phyloP scores from a whole-genome alignment of 2,797 vertebrate species.

The Tangara arthus region DNA sequence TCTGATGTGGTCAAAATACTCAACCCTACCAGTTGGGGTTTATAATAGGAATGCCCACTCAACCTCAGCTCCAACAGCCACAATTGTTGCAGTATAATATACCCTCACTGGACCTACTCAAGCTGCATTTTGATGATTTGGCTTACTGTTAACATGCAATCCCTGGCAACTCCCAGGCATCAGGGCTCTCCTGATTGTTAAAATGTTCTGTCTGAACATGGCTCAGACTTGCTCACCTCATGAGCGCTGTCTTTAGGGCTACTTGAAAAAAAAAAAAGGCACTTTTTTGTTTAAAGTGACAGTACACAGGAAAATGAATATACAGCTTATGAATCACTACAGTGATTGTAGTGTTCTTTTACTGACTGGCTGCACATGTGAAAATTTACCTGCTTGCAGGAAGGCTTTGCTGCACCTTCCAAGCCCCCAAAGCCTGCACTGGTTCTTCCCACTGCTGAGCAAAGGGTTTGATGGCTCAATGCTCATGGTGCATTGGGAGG shows the following conservation, averaged over 20 bases:
- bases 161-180: not conserved
- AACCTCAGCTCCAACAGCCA: constrained; percentile 20
- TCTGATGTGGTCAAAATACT: constrained; percentile 29
- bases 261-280: not conserved
- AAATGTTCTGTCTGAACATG: constrained; percentile 18
- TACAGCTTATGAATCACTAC: constrained; percentile 8
- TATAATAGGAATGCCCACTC: constrained; percentile 45
- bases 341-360: constrained; percentile 13
- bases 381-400: not conserved
- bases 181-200: constrained; percentile 24
- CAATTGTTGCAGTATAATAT: not conserved
- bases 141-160: constrained; percentile 5
- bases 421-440: not conserved
- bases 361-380: constrained; percentile 8
- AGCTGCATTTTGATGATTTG: constrained; percentile 39
- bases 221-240: not conserved
- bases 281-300: constrained; percentile 28
- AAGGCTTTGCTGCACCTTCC: not conserved
- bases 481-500: not conserved
- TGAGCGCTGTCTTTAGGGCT: constrained; percentile 24
- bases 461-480: not conserved
- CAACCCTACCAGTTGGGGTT: not conserved
- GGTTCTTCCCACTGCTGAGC: not conserved
- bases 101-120: constrained; percentile 18
- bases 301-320: not conserved